Evolutionary conservation across 2,797 vertebrate genomes (phyloP).

Genomic region (Peromyscus aztecus): DNA sequence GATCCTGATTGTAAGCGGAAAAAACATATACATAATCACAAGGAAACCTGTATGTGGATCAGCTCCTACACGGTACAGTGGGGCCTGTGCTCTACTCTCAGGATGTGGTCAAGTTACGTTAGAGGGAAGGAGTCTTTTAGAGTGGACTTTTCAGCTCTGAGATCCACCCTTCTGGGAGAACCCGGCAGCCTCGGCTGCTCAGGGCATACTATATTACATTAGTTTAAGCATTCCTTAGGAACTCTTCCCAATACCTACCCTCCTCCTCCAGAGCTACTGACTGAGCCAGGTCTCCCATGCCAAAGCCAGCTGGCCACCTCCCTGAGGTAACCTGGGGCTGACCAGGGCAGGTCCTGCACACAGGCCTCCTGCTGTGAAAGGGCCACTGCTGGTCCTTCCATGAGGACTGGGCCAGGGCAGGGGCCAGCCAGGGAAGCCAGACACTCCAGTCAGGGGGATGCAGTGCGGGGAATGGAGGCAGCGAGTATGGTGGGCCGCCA

Average conservation of each 20-base stretch:
- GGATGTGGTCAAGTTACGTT: not conserved
- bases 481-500: rapidly evolving
- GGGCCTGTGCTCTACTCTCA: not conserved
- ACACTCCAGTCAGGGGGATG: not conserved
- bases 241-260: not conserved
- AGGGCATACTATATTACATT: not conserved
- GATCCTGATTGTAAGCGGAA: not conserved
- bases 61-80: not conserved
- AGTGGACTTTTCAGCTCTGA: not conserved
- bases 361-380: not conserved
- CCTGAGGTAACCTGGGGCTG: not conserved
- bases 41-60: not conserved
- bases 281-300: not conserved
- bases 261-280: not conserved
- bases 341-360: not conserved
- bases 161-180: not conserved
- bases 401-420: not conserved
- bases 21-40: not conserved
- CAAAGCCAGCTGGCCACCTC: not conserved
- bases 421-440: not conserved
- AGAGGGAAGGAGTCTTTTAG: not conserved
- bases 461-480: not conserved
- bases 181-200: not conserved
- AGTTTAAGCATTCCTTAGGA: not conserved
- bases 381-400: not conserved